Conservation (phyloP, 1,140 invertebrate genomes). For the Oscheius sp. region DNA sequence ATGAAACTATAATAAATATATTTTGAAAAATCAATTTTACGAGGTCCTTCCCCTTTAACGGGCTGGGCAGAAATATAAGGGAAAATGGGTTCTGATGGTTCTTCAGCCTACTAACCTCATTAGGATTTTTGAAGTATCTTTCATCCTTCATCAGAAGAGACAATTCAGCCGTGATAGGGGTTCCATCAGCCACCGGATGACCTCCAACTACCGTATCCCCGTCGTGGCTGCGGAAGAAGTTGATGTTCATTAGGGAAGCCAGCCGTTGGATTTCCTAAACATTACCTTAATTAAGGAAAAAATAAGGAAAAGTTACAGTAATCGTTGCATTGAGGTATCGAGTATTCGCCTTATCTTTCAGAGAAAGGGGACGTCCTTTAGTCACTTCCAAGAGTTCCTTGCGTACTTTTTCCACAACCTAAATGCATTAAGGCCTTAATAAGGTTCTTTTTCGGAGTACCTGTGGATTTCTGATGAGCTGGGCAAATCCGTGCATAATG, state of each 20-base stretch:
- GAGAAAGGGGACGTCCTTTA: not conserved
- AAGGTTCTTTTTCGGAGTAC: not conserved
- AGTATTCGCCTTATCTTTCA: conserved; percentile 27
- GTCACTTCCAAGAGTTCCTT: conserved; percentile 1
- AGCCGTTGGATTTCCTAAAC: conserved; percentile 53
- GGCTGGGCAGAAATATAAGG: too few species aligned
- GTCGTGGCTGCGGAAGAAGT: conserved; percentile 51
- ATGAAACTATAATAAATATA: too few species aligned
- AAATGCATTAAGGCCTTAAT: conserved; percentile 18
- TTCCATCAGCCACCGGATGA: conserved; percentile 26
- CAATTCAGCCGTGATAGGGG: conserved; percentile 19
- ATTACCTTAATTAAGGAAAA: not conserved
- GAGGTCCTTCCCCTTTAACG: too few species aligned
- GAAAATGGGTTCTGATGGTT: too few species aligned
- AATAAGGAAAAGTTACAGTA: not conserved
- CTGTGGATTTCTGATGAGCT: not conserved
- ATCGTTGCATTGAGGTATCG: conserved; percentile 16
- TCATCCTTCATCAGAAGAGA: conserved; percentile 24
- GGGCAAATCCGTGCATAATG: not conserved
- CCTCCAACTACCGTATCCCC: conserved; percentile 29
- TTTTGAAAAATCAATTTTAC: too few species aligned
- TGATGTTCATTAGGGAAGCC: conserved; percentile 53
- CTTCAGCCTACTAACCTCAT: too few species aligned
- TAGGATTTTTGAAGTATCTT: conserved; percentile 12
- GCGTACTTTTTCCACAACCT: conserved; percentile 7